Evolutionary conservation across 2,888 invertebrate species (phyloP).

Genomic region (Trissolcus japonicus): DNA sequence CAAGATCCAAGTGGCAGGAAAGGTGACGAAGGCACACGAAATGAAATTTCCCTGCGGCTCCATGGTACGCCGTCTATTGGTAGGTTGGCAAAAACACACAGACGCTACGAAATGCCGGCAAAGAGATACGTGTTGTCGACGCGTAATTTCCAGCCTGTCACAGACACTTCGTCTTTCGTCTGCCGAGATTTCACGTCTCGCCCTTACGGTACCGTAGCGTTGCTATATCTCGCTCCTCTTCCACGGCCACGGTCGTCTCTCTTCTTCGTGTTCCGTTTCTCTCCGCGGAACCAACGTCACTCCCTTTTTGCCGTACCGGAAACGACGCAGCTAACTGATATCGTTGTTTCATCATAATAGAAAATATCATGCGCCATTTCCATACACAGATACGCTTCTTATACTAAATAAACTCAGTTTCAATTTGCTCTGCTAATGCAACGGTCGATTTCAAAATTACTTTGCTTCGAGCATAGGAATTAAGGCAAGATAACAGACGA

Average conservation of each 20-base stretch:
- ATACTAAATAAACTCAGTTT: conserved; percentile 42
- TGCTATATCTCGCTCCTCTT: conserved; percentile 7
- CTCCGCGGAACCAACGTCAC: conserved; percentile 30
- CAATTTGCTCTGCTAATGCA: conserved; percentile 41
- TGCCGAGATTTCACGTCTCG: conserved; percentile 56
- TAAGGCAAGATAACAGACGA: conserved; percentile 15
- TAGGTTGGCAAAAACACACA: conserved; percentile 21
- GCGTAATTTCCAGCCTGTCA: conserved; percentile 73
- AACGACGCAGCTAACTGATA: conserved; percentile 54
- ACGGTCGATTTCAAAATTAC: conserved; percentile 39
- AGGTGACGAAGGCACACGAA: conserved; percentile 51
- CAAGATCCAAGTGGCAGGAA: conserved; percentile 43
- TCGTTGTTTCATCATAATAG: conserved; percentile 52
- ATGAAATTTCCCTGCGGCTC: conserved; percentile 61
- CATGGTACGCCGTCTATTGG: conserved; percentile 29
- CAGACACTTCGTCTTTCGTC: conserved; percentile 61
- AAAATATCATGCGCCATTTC: conserved; percentile 52
- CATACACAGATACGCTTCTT: conserved; percentile 34
- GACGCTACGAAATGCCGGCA: conserved; percentile 35
- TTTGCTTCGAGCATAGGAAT: conserved; percentile 16
- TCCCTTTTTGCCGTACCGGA: conserved; percentile 41
- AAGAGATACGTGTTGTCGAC: conserved; percentile 62
- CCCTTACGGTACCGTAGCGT: conserved; percentile 19
- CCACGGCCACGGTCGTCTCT: conserved; percentile 9
- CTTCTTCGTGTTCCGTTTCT: conserved; percentile 7